Conservation (phyloP, 2,113 vertebrate genomes). For the Gnathonemus echidnorhynchus region DNA sequence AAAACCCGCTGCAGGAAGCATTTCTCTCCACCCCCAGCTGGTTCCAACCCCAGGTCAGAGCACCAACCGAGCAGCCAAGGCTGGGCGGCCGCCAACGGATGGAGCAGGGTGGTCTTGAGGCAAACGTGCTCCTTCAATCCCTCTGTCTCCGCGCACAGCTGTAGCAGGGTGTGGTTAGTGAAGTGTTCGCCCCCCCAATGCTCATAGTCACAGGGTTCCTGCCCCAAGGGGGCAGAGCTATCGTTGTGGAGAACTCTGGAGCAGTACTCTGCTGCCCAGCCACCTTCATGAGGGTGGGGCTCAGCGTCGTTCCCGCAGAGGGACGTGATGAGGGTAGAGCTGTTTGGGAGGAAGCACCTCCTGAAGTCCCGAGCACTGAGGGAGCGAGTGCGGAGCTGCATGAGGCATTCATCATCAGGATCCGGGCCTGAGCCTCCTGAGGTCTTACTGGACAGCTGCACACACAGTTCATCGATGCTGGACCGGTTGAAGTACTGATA, state of each 20-base stretch:
- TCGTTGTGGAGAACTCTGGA: conserved; percentile 45
- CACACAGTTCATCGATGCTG: conserved; percentile 65
- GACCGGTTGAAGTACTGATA: conserved; percentile 56
- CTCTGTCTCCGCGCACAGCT: conserved; percentile 45
- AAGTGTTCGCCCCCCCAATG: conserved; percentile 43
- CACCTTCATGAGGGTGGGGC: conserved; percentile 47
- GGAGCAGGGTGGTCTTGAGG: conserved; percentile 60
- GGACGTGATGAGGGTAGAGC: conserved; percentile 51
- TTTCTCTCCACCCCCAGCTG: conserved; percentile 33
- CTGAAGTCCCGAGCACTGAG: conserved; percentile 66
- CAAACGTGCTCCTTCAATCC: conserved; percentile 68
- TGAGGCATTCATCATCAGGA: conserved; percentile 50
- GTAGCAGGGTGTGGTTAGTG: conserved; percentile 50
- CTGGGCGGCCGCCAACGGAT: conserved; percentile 43
- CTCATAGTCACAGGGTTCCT: conserved; percentile 55
- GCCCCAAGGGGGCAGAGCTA: conserved; percentile 27
- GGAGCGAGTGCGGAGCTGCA: conserved; percentile 50
- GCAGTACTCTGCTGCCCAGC: conserved; percentile 67
- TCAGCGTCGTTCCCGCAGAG: conserved; percentile 56
- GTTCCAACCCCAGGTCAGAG: conserved; percentile 39
- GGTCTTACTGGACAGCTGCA: conserved; percentile 41
- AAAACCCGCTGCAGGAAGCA: conserved; percentile 74
- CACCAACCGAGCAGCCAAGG: conserved; percentile 59
- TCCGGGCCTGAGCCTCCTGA: conserved; percentile 31
- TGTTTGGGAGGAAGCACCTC: conserved; percentile 73